These are phyloP conservation scores for Drosophila nasuta DNA, from an alignment of 1,140 invertebrate species.

Conservation along the genomic window DNA sequence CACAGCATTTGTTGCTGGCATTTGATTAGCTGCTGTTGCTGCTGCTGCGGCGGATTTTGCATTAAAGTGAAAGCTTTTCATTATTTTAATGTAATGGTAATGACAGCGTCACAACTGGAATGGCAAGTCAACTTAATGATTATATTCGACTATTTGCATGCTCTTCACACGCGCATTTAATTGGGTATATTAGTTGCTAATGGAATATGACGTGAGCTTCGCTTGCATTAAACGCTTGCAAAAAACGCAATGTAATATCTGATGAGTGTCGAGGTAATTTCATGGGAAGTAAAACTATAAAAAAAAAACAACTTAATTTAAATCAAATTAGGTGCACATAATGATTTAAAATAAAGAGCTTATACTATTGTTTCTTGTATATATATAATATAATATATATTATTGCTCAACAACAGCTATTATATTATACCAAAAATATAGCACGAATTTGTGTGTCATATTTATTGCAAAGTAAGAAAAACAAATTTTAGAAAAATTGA, in stretches of 20 bases:
- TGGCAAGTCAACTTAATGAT: slow-evolving; percentile 25
- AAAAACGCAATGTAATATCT: neutral
- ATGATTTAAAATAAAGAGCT: too few relatives aligned
- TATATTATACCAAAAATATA: too few relatives aligned
- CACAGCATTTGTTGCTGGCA: slow-evolving; percentile 30
- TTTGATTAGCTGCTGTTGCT: slow-evolving; percentile 28
- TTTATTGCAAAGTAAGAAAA: too few relatives aligned
- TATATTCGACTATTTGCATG: slow-evolving; percentile 19
- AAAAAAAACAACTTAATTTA: neutral
- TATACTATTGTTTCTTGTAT: too few relatives aligned
- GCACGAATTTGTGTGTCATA: too few relatives aligned
- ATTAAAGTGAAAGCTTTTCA: slow-evolving; percentile 55
- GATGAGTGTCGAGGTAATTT: too few relatives aligned
- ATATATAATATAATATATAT: too few relatives aligned
- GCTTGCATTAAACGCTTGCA: neutral
- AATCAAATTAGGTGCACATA: too few relatives aligned
- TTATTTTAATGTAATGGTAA: slow-evolving; percentile 51
- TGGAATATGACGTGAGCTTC: neutral
- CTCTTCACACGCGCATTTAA: neutral
- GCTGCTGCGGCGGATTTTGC: slow-evolving; percentile 21
- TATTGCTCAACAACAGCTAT: too few relatives aligned
- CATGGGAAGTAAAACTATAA: too few relatives aligned
- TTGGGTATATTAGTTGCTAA: slow-evolving; percentile 18
- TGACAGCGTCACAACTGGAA: slow-evolving; percentile 22
- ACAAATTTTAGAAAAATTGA: too few relatives aligned